Conservation (phyloP, 2,888 invertebrate species). For the Tachina lurida region DNA sequence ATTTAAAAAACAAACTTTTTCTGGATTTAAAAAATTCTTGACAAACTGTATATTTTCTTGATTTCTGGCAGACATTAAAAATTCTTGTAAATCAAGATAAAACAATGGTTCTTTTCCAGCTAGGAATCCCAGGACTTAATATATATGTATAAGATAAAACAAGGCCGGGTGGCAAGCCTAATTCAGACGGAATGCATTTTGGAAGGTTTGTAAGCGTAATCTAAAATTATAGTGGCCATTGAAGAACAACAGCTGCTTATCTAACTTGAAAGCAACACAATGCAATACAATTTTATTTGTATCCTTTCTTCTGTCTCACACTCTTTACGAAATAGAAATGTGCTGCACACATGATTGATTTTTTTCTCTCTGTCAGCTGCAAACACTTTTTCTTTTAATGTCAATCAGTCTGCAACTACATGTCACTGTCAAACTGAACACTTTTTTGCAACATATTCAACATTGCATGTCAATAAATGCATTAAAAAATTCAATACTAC, state of each 20-base stretch:
- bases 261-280: slow-evolving; percentile 10
- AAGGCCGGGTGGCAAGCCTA: too few species aligned
- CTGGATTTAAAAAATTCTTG: too few species aligned
- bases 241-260: slow-evolving; percentile 58
- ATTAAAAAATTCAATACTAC: slow-evolving; percentile 53
- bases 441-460: slow-evolving; percentile 63
- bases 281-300: slow-evolving; percentile 33
- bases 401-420: slow-evolving; percentile 45
- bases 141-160: too few species aligned
- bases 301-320: slow-evolving; percentile 34
- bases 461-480: slow-evolving; percentile 64
- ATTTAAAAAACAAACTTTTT: too few species aligned
- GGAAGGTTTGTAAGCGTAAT: slow-evolving; percentile 25
- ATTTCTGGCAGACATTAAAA: too few species aligned
- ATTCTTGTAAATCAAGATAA: too few species aligned
- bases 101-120: too few species aligned
- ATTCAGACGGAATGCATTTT: not conserved
- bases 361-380: slow-evolving; percentile 2
- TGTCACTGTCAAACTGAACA: slow-evolving; percentile 66
- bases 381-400: slow-evolving; percentile 44
- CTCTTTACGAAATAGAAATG: not conserved
- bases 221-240: slow-evolving; percentile 33
- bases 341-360: not conserved
- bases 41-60: too few species aligned
- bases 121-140: too few species aligned